These are phyloP conservation scores for Dermochelys coriacea DNA, from an alignment of 2,797 vertebrate genomes.

Conservation along the genomic window DNA sequence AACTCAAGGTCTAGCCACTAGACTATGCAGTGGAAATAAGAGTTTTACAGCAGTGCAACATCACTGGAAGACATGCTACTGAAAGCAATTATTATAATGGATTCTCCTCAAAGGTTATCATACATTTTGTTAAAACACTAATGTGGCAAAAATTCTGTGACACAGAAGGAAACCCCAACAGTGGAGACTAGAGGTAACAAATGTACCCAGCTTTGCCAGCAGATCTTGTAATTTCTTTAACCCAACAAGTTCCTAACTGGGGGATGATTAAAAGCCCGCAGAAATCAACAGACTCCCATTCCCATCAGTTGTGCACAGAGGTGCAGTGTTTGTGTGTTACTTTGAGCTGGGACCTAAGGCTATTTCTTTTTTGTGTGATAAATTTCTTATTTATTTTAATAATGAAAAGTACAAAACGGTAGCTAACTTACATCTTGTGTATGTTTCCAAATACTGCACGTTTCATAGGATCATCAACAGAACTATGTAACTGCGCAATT, in stretches of 20 bases:
- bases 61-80: background rate
- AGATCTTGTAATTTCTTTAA: conserved; percentile 52
- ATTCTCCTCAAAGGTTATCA: background rate
- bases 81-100: background rate
- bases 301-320: conserved; percentile 18
- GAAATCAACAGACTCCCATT: conserved; percentile 25
- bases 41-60: background rate
- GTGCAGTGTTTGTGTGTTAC: conserved; percentile 7
- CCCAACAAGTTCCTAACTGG: conserved; percentile 47
- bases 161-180: conserved; percentile 18
- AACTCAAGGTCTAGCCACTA: background rate
- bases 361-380: background rate
- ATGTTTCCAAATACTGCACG: background rate
- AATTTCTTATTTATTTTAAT: background rate
- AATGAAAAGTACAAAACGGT: background rate
- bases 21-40: background rate
- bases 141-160: background rate
- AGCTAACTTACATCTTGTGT: background rate
- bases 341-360: background rate
- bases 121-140: background rate
- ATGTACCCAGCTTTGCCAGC: conserved; percentile 42
- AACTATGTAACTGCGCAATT: background rate
- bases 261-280: conserved; percentile 40
- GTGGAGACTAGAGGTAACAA: conserved; percentile 31
- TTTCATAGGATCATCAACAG: background rate